Evolutionary conservation across 2,797 vertebrate genomes (phyloP).

Genomic region (Alfaro cultratus): DNA sequence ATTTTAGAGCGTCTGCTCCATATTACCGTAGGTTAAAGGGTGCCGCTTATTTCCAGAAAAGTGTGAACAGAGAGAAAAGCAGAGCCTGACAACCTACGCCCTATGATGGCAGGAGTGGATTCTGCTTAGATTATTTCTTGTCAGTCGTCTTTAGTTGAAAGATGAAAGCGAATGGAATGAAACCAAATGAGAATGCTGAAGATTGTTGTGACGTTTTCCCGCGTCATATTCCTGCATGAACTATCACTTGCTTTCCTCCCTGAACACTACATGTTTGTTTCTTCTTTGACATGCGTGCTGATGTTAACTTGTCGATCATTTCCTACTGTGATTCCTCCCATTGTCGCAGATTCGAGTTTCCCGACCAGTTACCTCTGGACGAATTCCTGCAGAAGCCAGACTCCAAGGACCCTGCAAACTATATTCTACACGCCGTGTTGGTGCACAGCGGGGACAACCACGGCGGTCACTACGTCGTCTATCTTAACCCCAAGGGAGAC

Average conservation of each 20-base stretch:
- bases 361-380: conserved; percentile 95
- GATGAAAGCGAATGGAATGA: conserved; percentile 26
- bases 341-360: conserved; percentile 92
- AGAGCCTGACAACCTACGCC: conserved; percentile 8
- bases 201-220: conserved; percentile 35
- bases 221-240: neutral
- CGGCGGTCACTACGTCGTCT: conserved; percentile 98
- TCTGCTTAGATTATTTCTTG: conserved; percentile 29
- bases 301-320: neutral
- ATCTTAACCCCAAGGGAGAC: conserved; percentile 98
- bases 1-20: conserved; percentile 32
- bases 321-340: neutral
- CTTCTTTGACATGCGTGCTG: neutral
- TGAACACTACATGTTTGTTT: neutral
- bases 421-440: conserved; percentile 96
- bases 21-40: conserved; percentile 23
- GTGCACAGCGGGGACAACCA: conserved; percentile 99
- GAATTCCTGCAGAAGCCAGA: conserved; percentile 99
- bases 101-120: conserved; percentile 27
- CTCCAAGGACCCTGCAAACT: conserved; percentile 97
- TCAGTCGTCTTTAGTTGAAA: conserved; percentile 14
- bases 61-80: conserved; percentile 14
- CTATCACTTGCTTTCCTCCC: neutral
- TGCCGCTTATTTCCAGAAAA: conserved; percentile 39
- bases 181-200: conserved; percentile 25